Conservation (phyloP, 1,140 invertebrate genomes). For the Harlomillsia oculata region DNA sequence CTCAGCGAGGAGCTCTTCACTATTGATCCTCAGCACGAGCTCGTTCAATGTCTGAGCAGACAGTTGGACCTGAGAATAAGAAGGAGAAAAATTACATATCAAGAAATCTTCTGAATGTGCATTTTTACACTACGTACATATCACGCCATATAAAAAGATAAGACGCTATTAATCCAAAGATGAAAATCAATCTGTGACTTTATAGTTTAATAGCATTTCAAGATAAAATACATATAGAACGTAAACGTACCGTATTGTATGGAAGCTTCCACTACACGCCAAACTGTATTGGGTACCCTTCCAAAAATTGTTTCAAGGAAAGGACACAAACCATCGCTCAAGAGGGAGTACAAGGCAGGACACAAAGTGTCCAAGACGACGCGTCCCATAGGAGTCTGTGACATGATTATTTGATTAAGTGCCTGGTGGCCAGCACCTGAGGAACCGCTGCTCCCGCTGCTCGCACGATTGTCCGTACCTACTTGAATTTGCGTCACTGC, state of each 20-base stretch:
- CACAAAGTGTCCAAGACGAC: conserved; percentile 60
- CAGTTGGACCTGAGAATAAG: conserved; percentile 51
- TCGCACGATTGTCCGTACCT: conserved; percentile 4
- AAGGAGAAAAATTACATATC: conserved; percentile 18
- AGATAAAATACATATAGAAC: too few relatives aligned
- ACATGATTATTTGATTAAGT: conserved; percentile 27
- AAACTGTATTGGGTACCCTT: conserved; percentile 73
- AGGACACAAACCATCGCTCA: conserved; percentile 71
- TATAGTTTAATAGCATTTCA: too few relatives aligned
- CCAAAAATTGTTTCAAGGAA: conserved; percentile 75
- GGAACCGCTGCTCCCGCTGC: neutral
- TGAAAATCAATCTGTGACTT: too few relatives aligned
- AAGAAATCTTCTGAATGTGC: neutral
- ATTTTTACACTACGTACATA: neutral
- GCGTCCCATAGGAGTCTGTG: conserved; percentile 50
- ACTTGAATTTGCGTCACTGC: conserved; percentile 23
- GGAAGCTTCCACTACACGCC: conserved; percentile 78
- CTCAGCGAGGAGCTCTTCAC: conserved; percentile 70
- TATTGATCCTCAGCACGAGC: conserved; percentile 71
- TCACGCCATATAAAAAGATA: too few relatives aligned
- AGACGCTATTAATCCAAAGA: too few relatives aligned
- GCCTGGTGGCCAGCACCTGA: conserved; percentile 6
- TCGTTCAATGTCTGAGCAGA: conserved; percentile 79
- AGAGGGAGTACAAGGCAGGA: conserved; percentile 70
- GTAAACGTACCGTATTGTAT: conserved; percentile 59